Evolutionary conservation across 2,113 vertebrate species (phyloP), one percentile per base, ranked within the genome.

Genomic region (Chlamydotis undulata): DNA sequence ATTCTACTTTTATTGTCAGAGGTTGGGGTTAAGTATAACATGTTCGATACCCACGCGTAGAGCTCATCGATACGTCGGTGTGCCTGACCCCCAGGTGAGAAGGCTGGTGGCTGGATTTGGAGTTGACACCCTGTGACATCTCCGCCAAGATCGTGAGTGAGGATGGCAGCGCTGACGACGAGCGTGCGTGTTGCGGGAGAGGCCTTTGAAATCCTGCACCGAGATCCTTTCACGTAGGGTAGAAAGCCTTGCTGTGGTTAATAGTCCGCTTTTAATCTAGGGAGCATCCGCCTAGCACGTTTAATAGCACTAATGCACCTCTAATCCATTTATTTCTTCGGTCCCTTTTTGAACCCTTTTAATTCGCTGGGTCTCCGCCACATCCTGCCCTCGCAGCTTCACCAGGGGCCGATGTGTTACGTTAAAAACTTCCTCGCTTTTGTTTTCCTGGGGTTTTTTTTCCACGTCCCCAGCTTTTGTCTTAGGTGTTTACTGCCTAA

Each of bases 111-210:
- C n/a, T 29, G 25, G n/a, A 16, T 64, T 70, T 26, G 57, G 47
- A 56, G 29, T 11, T 35, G 25, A 35, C 3, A 2, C n/a, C 29
- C n/a, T 26, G 33, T 26, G 49, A 23, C 33, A 3, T 26, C 39
- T 53, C 79, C 9, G 33, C n/a, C 5, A 3, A 11, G n/a, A 12
- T 4, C 7, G 33, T 5, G 43, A 53, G 74, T 18, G 6, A 65
- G n/a, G 0, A 1, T 6, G 16, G 31, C 19, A 24, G 56, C 29
- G 2, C 52, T 0, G 3, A 12, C 1, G 29, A 21, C 19, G 10
- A 45, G 63, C 6, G 0, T 1, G 1, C 3, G 5, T 24, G 17
- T 4, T 2, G 2, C 4, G 2, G 29, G 43, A 49, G 33, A 1
- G 1, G 53, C 65, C 33, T 73, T n/a, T 21, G 26, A 67, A 50